These are phyloP conservation scores for Melopsittacus undulatus DNA, from an alignment of 2,797 vertebrate genomes.

Conservation along the genomic window DNA sequence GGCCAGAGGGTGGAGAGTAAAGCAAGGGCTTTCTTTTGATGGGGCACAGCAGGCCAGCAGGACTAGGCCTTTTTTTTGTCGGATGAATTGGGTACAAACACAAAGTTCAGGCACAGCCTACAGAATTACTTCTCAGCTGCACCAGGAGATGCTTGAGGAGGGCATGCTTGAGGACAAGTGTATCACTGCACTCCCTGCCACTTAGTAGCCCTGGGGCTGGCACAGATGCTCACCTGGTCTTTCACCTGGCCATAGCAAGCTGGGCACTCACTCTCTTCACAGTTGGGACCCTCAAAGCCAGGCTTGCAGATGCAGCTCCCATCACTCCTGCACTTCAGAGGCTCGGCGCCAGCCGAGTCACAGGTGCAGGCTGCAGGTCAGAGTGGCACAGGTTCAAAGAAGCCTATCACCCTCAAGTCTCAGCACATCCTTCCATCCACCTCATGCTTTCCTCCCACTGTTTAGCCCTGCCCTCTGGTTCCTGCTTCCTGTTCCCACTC, in stretches of 20 bases:
- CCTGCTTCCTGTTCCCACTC: neutral
- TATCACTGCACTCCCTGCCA: neutral
- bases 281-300: conserved; percentile 84
- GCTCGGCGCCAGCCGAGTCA: conserved; percentile 73
- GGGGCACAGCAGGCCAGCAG: neutral
- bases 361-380: conserved; percentile 84
- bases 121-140: neutral
- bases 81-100: too few relatives aligned
- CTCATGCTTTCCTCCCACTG: neutral
- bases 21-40: neutral
- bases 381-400: neutral
- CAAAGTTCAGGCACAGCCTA: neutral
- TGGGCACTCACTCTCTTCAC: conserved; percentile 83
- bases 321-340: conserved; percentile 73
- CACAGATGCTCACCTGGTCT: conserved; percentile 77
- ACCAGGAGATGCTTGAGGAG: neutral
- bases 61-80: neutral
- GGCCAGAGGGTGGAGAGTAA: neutral
- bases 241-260: conserved; percentile 86
- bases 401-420: neutral
- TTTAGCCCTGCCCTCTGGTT: neutral
- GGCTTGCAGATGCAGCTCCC: conserved; percentile 88
- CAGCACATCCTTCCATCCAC: neutral
- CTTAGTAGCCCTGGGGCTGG: neutral
- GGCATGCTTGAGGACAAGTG: rapidly evolving